Base-by-base conservation (phyloP, 2,797 vertebrate genomes). In the Oryzias dopingdopingensis region DNA sequence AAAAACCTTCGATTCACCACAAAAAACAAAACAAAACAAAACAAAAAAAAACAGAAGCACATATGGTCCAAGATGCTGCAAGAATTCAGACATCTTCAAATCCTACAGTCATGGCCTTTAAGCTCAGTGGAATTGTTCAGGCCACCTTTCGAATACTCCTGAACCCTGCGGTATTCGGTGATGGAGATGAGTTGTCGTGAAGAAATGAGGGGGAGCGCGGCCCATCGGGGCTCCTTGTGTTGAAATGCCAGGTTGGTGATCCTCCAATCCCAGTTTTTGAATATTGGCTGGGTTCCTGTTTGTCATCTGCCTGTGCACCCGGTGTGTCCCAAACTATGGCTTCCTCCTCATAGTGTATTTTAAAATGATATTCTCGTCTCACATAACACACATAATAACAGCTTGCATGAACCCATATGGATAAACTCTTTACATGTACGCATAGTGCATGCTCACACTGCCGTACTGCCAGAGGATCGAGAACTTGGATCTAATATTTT, bases 221-320 rank as follows among this genome's bases (percentile, higher is more conserved):
- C 92, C 93, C 93, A 89, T 74, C 82, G 70, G 75, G 86, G 74
- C 94, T 93, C 92, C 93, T 90, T 94, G 94, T 94, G 91, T 95
- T 94, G 94, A 93, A 92, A 89, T 90, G 84, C 90, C 96, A 99
- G 96, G 96, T 98, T 99, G 95, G 97, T 99, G 93, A 93, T 86
- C 85, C 92, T 95, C 90, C 94, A 92, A 92, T 89, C 72, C 85
- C 84, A 90, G 90, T 94, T 92, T 80, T 74, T 91, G 44, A 77
- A 40, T 54, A 69, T 79, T 66, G 65, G 65, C 60, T 72, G 63
- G 81, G 92, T 93, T 94, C 94, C 91, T 92, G 84, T 91, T 88
- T 93, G 92, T 93, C 79, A 91, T 96, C 92, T 98, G 94, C 94
- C 95, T 98, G 95, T 94, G 94, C 94, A 94, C 93, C 94, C 93